Evolutionary conservation across 2,797 vertebrate species (phyloP).

Genomic region (Aeoliscus strigatus): DNA sequence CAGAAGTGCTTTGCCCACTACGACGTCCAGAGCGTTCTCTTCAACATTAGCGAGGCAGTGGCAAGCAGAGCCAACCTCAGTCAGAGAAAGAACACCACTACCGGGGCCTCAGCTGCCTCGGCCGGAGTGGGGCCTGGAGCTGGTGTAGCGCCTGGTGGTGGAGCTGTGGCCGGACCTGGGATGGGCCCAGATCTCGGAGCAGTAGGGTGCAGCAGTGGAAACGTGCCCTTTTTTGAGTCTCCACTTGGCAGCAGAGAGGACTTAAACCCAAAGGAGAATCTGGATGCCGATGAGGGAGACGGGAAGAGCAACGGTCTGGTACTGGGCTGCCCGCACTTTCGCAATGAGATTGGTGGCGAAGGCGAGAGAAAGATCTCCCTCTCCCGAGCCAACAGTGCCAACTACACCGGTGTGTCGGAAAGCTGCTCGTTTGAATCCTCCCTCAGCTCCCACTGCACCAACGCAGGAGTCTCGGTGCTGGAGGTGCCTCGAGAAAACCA

Average conservation of each 20-base stretch:
- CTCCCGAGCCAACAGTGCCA: constrained; percentile 83
- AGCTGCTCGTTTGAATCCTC: constrained; percentile 94
- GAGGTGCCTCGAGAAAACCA: constrained; percentile 95
- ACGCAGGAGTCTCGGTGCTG: constrained; percentile 93
- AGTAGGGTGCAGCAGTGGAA: constrained; percentile 55
- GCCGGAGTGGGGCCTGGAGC: constrained; percentile 55
- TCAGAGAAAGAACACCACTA: constrained; percentile 93
- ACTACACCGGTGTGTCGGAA: constrained; percentile 80
- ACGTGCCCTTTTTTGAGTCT: constrained; percentile 78
- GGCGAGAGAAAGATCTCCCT: constrained; percentile 90
- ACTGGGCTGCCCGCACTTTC: constrained; percentile 88
- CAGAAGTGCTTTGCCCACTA: constrained; percentile 97
- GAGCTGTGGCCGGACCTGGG: constrained; percentile 23
- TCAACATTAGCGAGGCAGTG: constrained; percentile 92
- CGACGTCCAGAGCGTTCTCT: constrained; percentile 94
- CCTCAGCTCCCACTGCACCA: constrained; percentile 97
- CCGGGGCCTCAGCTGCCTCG: constrained; percentile 92
- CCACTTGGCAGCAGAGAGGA: constrained; percentile 92
- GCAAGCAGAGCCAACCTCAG: constrained; percentile 81
- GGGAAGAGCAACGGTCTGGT: constrained; percentile 90
- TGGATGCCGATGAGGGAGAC: constrained; percentile 90
- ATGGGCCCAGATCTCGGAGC: constrained; percentile 38
- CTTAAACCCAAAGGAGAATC: constrained; percentile 90
- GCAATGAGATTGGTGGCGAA: constrained; percentile 95
- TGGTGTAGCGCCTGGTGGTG: constrained; percentile 11